Evolutionary conservation across 2,113 vertebrate species (phyloP).

Genomic region (Limnothrissa miodon): DNA sequence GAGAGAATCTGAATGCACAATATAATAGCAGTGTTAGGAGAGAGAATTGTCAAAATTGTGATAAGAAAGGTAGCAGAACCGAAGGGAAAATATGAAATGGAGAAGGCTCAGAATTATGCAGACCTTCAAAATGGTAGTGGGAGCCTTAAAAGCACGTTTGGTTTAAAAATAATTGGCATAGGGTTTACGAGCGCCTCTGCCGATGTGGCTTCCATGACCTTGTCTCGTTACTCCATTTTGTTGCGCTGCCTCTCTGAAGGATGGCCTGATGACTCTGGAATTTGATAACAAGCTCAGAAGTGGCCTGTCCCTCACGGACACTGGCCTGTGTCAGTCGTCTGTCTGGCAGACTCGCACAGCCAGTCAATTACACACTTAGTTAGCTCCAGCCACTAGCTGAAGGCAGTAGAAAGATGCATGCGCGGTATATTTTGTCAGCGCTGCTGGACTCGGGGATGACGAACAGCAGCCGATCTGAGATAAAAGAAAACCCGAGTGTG

Average conservation of each 20-base stretch:
- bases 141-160: not conserved
- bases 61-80: not conserved
- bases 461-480: not conserved
- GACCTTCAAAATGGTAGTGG: not conserved
- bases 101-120: not conserved
- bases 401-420: not conserved
- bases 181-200: not conserved
- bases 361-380: not conserved
- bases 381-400: not conserved
- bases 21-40: not conserved
- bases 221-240: not conserved
- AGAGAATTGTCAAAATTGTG: not conserved
- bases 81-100: not conserved
- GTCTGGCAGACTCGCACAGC: not conserved
- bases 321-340: not conserved
- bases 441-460: not conserved
- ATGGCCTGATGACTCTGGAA: not conserved
- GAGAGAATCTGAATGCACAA: not conserved
- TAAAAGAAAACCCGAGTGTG: not conserved
- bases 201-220: not conserved
- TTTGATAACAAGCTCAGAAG: constrained; percentile 1
- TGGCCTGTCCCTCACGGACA: not conserved
- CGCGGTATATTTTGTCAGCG: not conserved
- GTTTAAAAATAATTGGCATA: not conserved
- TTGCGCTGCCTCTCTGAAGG: not conserved